Base-by-base conservation (phyloP, 2,113 vertebrate genomes). In the Pionites leucogaster region DNA sequence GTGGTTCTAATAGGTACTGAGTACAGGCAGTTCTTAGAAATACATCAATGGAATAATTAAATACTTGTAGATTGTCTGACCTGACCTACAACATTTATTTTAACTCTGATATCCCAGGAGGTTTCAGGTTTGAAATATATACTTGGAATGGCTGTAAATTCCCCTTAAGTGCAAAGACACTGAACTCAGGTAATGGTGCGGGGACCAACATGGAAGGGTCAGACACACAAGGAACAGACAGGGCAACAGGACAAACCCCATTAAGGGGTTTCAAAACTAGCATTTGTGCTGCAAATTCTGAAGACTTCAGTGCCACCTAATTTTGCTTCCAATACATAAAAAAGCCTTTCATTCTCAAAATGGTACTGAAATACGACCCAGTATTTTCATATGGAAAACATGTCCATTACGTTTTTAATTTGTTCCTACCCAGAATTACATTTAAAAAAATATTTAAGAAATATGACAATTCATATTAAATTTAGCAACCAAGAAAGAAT, bases 281-380 rank as follows among this genome's bases (percentile, higher is more conserved):
- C 16, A 68, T 72, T 92, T 92, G 85, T 77, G 16, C 39, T 65
- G 63, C n/a, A 72, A 90, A 70, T 11, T 70, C 44, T 41, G 46
- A 33, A 90, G 52, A 76, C 11, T 29, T 18, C 22, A 65, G 8
- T 11, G 42, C 29, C 65, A 42, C 46, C 31, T 20, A 29, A 28
- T 74, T 78, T 86, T 88, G 37, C 70, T 94, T 81, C 49, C 41
- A 76, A 27, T 62, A 65, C 9, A 35, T 29, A 74, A 92, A 89
- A 87, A 78, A 87, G 19, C 25, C 55, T 69, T 79, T 63, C 20
- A 53, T 88, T 93, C 75, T 76, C 57, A 81, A 86, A 94, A 86
- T 28, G 68, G 31, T 71, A 78, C 13, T 81, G 79, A 90, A 82
- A 86, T 59, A 67, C 5, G 15, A 60, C 31, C 25, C 47, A 25